These are phyloP conservation scores for Montifringilla adamsi DNA, from an alignment of 2,113 vertebrate species.

Conservation along the genomic window DNA sequence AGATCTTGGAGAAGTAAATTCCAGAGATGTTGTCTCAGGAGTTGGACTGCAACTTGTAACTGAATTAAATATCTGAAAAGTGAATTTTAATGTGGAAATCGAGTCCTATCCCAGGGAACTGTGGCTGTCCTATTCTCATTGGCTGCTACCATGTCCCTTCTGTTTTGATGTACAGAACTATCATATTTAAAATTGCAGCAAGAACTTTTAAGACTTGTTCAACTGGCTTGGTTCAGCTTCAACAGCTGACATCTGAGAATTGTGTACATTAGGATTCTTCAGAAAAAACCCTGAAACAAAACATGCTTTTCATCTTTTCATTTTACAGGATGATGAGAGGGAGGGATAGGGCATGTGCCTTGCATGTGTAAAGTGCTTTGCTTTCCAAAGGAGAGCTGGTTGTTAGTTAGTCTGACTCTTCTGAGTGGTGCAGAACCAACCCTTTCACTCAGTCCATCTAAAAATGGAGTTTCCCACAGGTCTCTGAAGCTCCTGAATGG, in stretches of 20 bases:
- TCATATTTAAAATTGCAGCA: neutral
- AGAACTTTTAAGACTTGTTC: slow-evolving; percentile 37
- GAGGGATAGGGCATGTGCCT: neutral
- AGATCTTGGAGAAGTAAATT: neutral
- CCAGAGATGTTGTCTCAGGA: neutral
- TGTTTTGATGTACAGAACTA: neutral
- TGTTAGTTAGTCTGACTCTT: neutral
- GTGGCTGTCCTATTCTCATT: neutral
- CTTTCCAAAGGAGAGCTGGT: neutral
- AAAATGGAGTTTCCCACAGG: neutral
- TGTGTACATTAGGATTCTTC: neutral
- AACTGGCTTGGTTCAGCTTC: slow-evolving; percentile 11
- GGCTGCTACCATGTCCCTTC: neutral
- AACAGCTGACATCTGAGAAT: neutral
- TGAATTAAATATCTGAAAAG: neutral
- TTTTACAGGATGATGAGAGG: neutral
- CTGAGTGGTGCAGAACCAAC: neutral
- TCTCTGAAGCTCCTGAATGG: neutral
- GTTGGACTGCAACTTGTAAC: neutral
- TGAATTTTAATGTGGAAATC: neutral
- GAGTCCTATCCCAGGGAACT: neutral
- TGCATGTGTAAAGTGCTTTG: neutral
- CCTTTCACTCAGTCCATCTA: neutral
- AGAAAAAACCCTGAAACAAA: neutral
- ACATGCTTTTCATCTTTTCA: slow-evolving; percentile 31